Base-by-base conservation (phyloP, 2,888 invertebrate species). In the Griposia aprilina region DNA sequence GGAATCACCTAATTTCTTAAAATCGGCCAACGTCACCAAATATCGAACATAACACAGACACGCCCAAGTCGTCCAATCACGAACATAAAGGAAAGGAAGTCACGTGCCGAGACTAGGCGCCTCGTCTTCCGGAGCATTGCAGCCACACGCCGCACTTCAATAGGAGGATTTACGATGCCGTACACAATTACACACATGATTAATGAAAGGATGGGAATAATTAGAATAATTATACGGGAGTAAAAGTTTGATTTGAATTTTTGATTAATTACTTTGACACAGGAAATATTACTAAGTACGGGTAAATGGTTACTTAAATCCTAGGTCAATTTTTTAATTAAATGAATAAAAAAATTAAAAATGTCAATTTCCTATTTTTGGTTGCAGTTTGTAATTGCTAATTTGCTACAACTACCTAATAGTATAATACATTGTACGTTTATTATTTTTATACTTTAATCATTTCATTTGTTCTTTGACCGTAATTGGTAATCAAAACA, bases 101-200 rank as follows among this genome's bases (percentile, higher is more conserved):
- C 88, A 89, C 89, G 81, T 73, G 72, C 23, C 26, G 23, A 17
- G 63, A 20, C 26, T n/a, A 65, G 85, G 89, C 88, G 87, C 89
- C 89, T 67, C 70, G 73, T 68, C 85, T 88, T 89, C 88, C 89
- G 88, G 81, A 74, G 62, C 71, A 77, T 13, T 7, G 36, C 41
- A 45, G 63, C 3, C 75, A 23, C 67, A 67, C 66, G 45, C 65
- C 41, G 10, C 57, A 55, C 63, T 30, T 5, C 52, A 57, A 17
- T 69, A 36, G 45, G 50, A 70, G 59, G 76, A 81, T 75, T 74
- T 57, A 71, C 72, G 70, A 68, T 50, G 74, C 62, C 20, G 17
- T 62, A 23, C 60, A 67, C 59, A 23, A 76, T 71, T 79, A 82
- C 60, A 80, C 63, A 65, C 41, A 8, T 82, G 82, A 82, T 79